A percentile compares a stretch with the other conserved stretches of the same genome.
Evolutionary conservation across 2,113 vertebrate species (phyloP).

Genomic region (Peucedramus taeniatus): DNA sequence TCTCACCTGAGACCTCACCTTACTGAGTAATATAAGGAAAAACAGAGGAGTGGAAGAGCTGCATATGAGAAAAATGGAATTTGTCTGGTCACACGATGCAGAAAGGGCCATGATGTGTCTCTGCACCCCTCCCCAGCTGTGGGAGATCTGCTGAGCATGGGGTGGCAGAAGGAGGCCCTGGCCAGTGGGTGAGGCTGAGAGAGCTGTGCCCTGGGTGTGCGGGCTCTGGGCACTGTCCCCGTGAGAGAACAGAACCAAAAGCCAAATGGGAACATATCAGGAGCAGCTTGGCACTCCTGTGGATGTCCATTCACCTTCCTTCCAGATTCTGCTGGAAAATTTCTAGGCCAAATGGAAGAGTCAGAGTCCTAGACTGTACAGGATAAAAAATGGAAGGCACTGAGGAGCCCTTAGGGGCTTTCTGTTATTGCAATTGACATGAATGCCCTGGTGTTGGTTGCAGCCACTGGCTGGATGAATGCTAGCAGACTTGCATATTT

Average conservation of each 20-base stretch:
- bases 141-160: fast-evolving
- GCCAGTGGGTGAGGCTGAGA: fast-evolving
- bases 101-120: not conserved
- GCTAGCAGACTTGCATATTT: not conserved
- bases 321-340: not conserved
- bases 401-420: not conserved
- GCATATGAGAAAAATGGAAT: not conserved
- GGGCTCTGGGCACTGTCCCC: not conserved
- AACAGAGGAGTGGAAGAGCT: not conserved
- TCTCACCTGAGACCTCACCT: not conserved
- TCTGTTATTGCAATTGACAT: not conserved
- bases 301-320: not conserved
- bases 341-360: not conserved
- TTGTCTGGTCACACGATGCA: fast-evolving
- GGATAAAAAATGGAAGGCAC: not conserved
- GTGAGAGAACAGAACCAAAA: not conserved
- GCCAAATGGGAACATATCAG: fast-evolving
- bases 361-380: not conserved
- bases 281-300: not conserved
- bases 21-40: fast-evolving
- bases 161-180: not conserved
- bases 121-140: fast-evolving
- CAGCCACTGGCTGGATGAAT: not conserved
- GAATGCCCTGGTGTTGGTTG: not conserved
- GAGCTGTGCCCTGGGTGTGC: not conserved